These are phyloP conservation scores for Apostichopus japonicus DNA, from an alignment of 35 echinoderm and acorn worm genomes.

Conservation along the genomic window DNA sequence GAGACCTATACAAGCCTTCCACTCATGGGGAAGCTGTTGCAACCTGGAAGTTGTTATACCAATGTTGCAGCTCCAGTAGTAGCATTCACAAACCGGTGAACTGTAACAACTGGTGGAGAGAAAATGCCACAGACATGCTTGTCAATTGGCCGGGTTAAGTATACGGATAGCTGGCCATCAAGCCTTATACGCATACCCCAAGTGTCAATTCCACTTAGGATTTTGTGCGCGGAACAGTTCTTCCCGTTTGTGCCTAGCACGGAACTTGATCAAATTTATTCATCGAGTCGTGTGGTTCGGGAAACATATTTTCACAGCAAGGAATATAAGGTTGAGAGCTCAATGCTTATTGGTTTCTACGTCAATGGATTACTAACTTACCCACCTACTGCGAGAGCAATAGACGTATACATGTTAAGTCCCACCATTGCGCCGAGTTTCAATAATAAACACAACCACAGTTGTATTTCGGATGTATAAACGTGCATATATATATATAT, in stretches of 20 bases:
- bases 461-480: not conserved
- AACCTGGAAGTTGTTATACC: too few relatives aligned
- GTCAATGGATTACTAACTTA: conserved; percentile 50
- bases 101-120: too few relatives aligned
- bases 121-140: not conserved
- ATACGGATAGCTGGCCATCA: not conserved
- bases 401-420: not conserved
- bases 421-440: too few relatives aligned
- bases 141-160: not conserved
- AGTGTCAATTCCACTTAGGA: conserved; percentile 27
- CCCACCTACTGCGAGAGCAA: conserved; percentile 19
- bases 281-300: conserved; percentile 16
- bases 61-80: too few relatives aligned
- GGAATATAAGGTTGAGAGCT: conserved; percentile 25
- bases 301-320: conserved; percentile 46
- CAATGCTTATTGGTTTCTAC: conserved; percentile 51
- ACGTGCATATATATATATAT: not conserved
- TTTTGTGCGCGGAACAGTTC: not conserved
- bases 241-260: not conserved
- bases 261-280: conserved; percentile 18
- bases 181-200: not conserved
- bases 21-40: too few relatives aligned
- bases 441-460: too few relatives aligned
- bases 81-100: too few relatives aligned
- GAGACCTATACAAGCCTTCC: too few relatives aligned